Percentiles rank a stretch among this genome's conserved stretches.
phyloP scores from a whole-genome alignment of 2,797 vertebrate species.

The Graptemys geographica region DNA sequence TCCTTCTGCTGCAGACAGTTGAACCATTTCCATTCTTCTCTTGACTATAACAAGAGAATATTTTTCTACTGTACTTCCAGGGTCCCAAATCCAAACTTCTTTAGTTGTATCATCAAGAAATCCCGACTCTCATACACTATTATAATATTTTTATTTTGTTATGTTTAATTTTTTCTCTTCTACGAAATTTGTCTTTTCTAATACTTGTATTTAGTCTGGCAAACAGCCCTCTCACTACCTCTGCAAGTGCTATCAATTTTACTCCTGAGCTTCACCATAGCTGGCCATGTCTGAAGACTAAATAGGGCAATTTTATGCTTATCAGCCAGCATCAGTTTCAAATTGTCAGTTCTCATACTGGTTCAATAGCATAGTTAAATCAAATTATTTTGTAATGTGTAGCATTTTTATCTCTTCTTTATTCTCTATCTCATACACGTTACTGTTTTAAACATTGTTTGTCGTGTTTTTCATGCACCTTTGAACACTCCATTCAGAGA shows the following conservation, averaged over 20 bases:
- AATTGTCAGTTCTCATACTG: neutral
- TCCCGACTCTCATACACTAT: constrained; percentile 32
- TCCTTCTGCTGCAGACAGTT: constrained; percentile 12
- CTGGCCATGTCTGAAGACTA: constrained; percentile 11
- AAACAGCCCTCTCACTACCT: neutral
- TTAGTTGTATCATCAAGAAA: constrained; percentile 41
- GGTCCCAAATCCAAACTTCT: constrained; percentile 47
- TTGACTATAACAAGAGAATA: constrained; percentile 37
- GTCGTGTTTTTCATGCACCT: neutral
- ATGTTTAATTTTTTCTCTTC: constrained; percentile 28
- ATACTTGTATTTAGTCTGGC: constrained; percentile 38
- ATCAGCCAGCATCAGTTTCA: neutral
- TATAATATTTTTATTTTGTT: neutral
- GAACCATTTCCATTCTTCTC: constrained; percentile 38
- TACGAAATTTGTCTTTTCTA: constrained; percentile 26
- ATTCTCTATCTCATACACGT: neutral
- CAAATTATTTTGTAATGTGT: neutral
- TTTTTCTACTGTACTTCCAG: constrained; percentile 31
- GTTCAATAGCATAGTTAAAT: neutral
- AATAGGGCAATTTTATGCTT: neutral
- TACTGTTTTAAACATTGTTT: neutral
- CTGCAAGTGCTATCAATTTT: constrained; percentile 29
- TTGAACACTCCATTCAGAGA: neutral
- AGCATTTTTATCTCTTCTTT: neutral
- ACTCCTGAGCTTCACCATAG: constrained; percentile 6